Evolutionary conservation across 2,113 vertebrate species (phyloP).

Genomic region (Petroica traversi): DNA sequence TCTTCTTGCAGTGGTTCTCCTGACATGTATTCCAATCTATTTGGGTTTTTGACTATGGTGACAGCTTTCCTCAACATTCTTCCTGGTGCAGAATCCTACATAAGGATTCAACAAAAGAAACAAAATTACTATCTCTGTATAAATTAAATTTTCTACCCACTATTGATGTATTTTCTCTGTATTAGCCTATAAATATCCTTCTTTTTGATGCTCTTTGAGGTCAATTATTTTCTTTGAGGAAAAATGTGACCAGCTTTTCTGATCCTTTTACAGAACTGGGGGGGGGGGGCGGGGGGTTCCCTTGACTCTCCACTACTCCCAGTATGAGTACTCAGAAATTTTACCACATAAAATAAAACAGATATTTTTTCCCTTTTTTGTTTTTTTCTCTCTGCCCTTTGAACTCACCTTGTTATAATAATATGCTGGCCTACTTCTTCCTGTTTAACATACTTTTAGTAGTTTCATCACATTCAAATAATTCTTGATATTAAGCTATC

Average conservation of each 20-base stretch:
- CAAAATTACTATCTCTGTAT: not conserved
- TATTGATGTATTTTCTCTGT: not conserved
- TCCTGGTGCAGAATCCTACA: not conserved
- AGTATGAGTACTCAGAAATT: not conserved
- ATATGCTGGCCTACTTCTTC: not conserved
- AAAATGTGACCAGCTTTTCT: not conserved
- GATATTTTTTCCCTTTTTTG: fast-evolving
- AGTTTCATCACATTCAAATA: conserved; percentile 6
- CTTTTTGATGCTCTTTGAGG: not conserved
- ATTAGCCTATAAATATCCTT: not conserved
- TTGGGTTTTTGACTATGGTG: not conserved
- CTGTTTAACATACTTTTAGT: not conserved
- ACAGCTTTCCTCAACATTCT: not conserved
- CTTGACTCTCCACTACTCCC: not conserved
- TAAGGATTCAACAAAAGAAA: not conserved
- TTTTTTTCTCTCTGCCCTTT: not conserved
- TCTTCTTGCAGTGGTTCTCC: not conserved
- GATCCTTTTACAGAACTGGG: not conserved
- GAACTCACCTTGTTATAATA: not conserved
- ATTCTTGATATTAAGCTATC: not conserved
- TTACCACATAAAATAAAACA: not conserved
- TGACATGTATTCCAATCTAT: not conserved
- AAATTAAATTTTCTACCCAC: not conserved
- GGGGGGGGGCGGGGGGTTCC: no score
- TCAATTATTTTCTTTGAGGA: not conserved